Evolutionary conservation across 1,140 invertebrate genomes (phyloP).

Genomic region (Frieseomelitta varia): DNA sequence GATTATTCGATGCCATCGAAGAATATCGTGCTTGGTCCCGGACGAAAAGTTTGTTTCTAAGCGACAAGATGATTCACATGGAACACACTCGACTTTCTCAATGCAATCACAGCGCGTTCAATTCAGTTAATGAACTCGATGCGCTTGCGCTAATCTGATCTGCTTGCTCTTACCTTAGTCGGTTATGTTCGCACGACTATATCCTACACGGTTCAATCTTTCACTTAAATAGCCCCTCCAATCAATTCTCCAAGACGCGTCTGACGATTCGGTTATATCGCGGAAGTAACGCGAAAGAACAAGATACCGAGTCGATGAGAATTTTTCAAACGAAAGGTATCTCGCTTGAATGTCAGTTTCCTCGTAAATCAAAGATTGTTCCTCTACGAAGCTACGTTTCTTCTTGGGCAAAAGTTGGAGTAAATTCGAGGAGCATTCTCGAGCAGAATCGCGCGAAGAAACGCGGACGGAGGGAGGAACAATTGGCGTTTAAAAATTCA

Average conservation of each 20-base stretch:
- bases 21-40: background rate
- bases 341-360: too few relatives aligned
- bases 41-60: background rate
- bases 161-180: background rate
- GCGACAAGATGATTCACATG: background rate
- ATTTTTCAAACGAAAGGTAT: too few relatives aligned
- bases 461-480: background rate
- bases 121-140: background rate
- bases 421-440: background rate
- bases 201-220: background rate
- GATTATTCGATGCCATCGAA: background rate
- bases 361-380: too few relatives aligned
- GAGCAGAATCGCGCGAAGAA: background rate
- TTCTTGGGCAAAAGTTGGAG: too few relatives aligned
- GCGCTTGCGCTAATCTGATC: constrained; percentile 5
- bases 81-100: background rate
- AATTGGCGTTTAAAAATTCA: constrained; percentile 7
- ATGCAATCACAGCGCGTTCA: background rate
- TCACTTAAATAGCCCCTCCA: background rate
- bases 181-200: background rate
- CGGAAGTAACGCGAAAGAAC: too few relatives aligned
- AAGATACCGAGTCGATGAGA: too few relatives aligned
- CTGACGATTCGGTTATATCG: too few relatives aligned
- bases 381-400: too few relatives aligned
- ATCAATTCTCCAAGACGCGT: background rate